These are phyloP conservation scores for Bradynema listronoti DNA, from an alignment of 1,140 invertebrate species.

Conservation along the genomic window DNA sequence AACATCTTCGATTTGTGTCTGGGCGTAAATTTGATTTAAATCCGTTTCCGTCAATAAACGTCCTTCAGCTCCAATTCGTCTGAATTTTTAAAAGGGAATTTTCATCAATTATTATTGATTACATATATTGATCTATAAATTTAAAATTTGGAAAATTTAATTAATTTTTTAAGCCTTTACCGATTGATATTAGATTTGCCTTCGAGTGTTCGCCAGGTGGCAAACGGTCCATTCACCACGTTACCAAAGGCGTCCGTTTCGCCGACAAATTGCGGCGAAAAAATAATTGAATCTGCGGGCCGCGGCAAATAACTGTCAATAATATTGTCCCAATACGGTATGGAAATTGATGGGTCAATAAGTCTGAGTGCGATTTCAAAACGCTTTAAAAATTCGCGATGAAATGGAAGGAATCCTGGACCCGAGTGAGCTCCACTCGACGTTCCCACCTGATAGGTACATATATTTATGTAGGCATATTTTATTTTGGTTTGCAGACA, in stretches of 20 bases:
- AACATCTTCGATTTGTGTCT: constrained; percentile 38
- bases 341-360: constrained; percentile 47
- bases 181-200: constrained; percentile 8
- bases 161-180: constrained; percentile 3
- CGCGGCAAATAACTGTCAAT: constrained; percentile 13
- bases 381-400: constrained; percentile 28
- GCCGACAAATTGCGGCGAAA: constrained; percentile 46
- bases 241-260: constrained; percentile 45
- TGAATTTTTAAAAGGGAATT: constrained; percentile 1
- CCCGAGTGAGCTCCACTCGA: constrained; percentile 21
- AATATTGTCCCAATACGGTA: constrained; percentile 60
- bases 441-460: constrained; percentile 2
- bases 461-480: too few species aligned
- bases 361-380: constrained; percentile 20
- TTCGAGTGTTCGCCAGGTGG: constrained; percentile 29
- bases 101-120: background rate
- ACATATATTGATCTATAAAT: background rate
- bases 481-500: too few species aligned
- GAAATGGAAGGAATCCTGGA: constrained; percentile 26
- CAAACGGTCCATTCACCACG: constrained; percentile 32
- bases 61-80: constrained; percentile 9
- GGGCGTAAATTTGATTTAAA: constrained; percentile 16
- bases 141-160: background rate
- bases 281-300: constrained; percentile 10
- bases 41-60: constrained; percentile 16